These are phyloP conservation scores for Chelonus formosanus DNA, from an alignment of 2,888 invertebrate genomes.

Conservation along the genomic window DNA sequence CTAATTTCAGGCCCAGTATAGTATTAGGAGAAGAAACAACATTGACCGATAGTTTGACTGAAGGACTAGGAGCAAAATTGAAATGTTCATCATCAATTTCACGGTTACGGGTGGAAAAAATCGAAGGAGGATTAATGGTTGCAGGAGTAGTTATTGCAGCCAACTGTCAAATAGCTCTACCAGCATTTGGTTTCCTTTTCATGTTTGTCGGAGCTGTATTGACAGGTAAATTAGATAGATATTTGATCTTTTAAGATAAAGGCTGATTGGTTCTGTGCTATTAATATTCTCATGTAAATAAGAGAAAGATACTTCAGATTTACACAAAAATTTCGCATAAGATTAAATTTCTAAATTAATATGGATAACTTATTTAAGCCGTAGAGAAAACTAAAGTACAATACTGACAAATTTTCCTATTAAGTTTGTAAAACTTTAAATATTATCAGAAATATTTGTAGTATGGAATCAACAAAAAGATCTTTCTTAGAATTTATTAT, in stretches of 20 bases:
- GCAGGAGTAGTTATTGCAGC: constrained; percentile 81
- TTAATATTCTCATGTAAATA: neutral
- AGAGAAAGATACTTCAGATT: neutral
- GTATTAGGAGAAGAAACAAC: constrained; percentile 69
- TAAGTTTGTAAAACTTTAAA: no score
- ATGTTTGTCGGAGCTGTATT: constrained; percentile 79
- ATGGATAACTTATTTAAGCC: no score
- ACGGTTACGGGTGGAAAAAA: constrained; percentile 77
- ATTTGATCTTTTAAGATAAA: neutral
- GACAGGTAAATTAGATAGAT: constrained; percentile 69
- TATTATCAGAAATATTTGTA: no score
- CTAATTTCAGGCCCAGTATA: constrained; percentile 69
- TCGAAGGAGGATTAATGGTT: constrained; percentile 79
- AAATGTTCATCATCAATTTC: constrained; percentile 75
- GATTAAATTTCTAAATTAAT: no score
- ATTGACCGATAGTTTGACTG: constrained; percentile 56
- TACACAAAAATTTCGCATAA: no score
- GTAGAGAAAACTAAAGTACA: no score
- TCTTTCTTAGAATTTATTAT: no score
- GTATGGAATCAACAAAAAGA: no score
- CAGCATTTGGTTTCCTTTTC: constrained; percentile 80
- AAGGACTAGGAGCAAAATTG: constrained; percentile 54
- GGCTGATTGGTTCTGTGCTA: neutral
- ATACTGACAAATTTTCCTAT: no score
- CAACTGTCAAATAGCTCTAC: constrained; percentile 80